Percentiles rank a stretch among this genome's conserved stretches.
These are phyloP conservation scores for Andrena cerasifolii DNA, from an alignment of 1,140 invertebrate genomes.

Conservation along the genomic window DNA sequence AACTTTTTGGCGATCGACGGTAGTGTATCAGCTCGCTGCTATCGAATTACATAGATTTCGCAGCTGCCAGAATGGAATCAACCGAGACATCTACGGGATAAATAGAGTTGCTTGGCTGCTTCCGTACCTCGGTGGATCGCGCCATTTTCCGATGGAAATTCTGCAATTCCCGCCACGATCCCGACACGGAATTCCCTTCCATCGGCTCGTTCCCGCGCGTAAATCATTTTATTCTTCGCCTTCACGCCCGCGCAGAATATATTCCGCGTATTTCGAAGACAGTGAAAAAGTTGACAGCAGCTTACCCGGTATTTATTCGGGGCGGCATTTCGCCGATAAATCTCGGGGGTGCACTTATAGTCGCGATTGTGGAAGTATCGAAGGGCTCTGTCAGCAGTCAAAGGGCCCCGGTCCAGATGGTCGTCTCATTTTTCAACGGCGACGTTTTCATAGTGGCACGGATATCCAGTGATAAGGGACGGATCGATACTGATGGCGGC, in stretches of 20 bases:
- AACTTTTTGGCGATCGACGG: background rate
- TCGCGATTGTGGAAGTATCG: background rate
- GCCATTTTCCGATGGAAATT: too few species aligned
- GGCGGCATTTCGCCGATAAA: background rate
- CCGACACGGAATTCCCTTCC: too few species aligned
- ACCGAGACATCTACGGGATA: too few species aligned
- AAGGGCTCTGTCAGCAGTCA: background rate
- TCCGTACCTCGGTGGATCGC: too few species aligned
- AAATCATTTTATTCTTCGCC: background rate
- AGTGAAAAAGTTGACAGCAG: background rate
- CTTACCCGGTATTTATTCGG: conserved; percentile 21
- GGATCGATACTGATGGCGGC: conserved; percentile 19
- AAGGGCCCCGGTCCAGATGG: conserved; percentile 3
- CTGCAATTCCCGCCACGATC: background rate
- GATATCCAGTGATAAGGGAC: background rate
- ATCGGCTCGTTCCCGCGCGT: too few species aligned
- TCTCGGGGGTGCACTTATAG: background rate
- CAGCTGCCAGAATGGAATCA: too few species aligned
- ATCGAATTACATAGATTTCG: too few species aligned
- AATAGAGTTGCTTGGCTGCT: too few species aligned
- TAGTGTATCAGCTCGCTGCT: background rate
- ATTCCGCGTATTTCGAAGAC: background rate
- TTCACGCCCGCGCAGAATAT: background rate
- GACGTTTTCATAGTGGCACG: conserved; percentile 15
- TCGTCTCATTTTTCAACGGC: conserved; percentile 10